Conservation (phyloP, 2,888 invertebrate species). For the Dryobota labecula region DNA sequence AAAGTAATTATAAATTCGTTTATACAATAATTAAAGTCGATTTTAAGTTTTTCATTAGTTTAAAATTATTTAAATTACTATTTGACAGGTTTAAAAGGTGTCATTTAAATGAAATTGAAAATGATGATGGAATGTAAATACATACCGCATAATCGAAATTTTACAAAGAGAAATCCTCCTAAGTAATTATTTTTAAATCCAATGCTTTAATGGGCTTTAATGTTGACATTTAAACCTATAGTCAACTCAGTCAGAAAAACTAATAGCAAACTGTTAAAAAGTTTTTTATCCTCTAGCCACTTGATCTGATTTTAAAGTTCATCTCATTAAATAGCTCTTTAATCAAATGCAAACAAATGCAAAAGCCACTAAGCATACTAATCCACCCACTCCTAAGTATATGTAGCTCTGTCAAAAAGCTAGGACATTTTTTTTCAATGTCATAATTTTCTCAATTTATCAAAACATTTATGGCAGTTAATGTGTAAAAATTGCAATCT, state of each 20-base stretch:
- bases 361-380: neutral
- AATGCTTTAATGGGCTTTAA: too few relatives aligned
- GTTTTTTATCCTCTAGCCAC: neutral
- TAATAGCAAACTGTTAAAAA: slow-evolving; percentile 1
- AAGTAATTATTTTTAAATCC: neutral
- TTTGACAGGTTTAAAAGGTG: slow-evolving; percentile 10
- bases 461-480: neutral
- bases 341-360: neutral
- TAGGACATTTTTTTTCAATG: neutral
- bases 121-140: neutral
- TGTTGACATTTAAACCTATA: neutral
- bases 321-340: neutral
- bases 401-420: neutral
- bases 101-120: slow-evolving; percentile 14
- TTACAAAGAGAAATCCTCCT: neutral
- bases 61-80: slow-evolving; percentile 9
- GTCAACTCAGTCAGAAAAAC: neutral
- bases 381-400: neutral
- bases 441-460: neutral
- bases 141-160: too few relatives aligned
- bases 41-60: slow-evolving; percentile 17
- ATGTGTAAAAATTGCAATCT: neutral
- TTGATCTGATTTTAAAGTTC: neutral
- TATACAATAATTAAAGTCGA: slow-evolving; percentile 22
- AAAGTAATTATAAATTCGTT: slow-evolving; percentile 43